Percentiles rank a stretch among this genome's conserved stretches.
Evolutionary conservation across 2,888 invertebrate genomes (phyloP).

Genomic region (Xanthorhoe spadicearia): DNA sequence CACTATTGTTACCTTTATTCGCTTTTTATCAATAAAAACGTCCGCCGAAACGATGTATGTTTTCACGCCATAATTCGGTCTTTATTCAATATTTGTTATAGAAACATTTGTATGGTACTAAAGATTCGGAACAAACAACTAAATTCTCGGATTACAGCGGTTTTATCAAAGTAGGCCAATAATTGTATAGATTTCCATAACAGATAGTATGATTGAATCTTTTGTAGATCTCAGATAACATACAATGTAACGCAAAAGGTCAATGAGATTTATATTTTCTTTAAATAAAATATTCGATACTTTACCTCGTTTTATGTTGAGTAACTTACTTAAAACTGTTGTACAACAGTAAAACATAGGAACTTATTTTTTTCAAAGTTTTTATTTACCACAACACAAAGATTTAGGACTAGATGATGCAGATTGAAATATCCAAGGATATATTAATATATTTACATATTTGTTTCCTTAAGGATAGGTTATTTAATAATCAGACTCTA

Average conservation of each 20-base stretch:
- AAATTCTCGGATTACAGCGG: conserved; percentile 48
- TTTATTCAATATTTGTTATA: conserved; percentile 58
- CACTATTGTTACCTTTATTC: conserved; percentile 78
- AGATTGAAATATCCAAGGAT: too few species aligned
- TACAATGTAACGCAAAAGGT: background rate
- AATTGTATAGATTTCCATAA: conserved; percentile 27
- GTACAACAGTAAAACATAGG: too few species aligned
- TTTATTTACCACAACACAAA: too few species aligned
- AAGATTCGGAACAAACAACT: conserved; percentile 44
- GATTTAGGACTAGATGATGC: too few species aligned
- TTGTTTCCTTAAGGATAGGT: too few species aligned
- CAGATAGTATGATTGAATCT: conserved; percentile 11
- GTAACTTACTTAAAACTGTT: too few species aligned
- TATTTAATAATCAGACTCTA: too few species aligned
- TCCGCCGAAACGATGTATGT: conserved; percentile 75
- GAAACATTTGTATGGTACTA: conserved; percentile 35
- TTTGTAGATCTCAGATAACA: conserved; percentile 5
- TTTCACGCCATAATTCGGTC: conserved; percentile 78
- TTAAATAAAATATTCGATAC: background rate
- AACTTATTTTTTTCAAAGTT: too few species aligned
- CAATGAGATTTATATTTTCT: background rate
- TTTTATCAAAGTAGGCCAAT: conserved; percentile 29
- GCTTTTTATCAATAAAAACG: conserved; percentile 74
- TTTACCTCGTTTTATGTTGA: too few species aligned
- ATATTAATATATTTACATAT: too few species aligned